phyloP scores from a whole-genome alignment of 2,888 invertebrate genomes.

The Malthinus flaveolus region DNA sequence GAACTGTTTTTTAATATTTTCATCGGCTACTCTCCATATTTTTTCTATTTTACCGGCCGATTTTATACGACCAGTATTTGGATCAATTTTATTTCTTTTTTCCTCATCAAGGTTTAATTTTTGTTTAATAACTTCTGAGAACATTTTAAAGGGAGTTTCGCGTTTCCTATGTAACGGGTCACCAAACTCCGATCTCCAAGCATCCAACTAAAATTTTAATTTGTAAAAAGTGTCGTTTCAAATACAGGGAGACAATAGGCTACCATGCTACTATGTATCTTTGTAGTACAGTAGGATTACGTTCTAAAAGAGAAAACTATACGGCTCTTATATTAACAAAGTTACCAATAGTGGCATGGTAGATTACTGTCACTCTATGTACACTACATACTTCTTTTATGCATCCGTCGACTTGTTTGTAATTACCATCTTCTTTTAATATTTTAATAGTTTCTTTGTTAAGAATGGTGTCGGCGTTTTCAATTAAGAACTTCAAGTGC shows the following conservation, averaged over 20 bases:
- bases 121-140: constrained; percentile 59
- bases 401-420: constrained; percentile 58
- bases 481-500: constrained; percentile 79
- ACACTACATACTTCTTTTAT: constrained; percentile 58
- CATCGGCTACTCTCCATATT: constrained; percentile 67
- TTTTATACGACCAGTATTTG: constrained; percentile 62
- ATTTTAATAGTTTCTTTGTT: constrained; percentile 60
- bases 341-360: no score
- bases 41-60: constrained; percentile 64
- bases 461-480: constrained; percentile 72
- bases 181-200: constrained; percentile 66
- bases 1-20: constrained; percentile 60
- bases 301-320: no score
- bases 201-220: constrained; percentile 49
- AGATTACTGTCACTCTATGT: no score
- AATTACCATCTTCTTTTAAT: constrained; percentile 61
- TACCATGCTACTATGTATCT: no score
- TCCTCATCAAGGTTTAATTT: constrained; percentile 54
- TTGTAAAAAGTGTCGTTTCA: constrained; percentile 2
- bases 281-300: no score
- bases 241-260: no score
- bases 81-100: constrained; percentile 52
- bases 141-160: constrained; percentile 63
- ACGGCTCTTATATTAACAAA: no score
- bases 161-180: constrained; percentile 55